Evolutionary conservation across 2,797 vertebrate genomes (phyloP), one percentile per base, ranked within the genome.

Genomic region (Sebastes itinus): DNA sequence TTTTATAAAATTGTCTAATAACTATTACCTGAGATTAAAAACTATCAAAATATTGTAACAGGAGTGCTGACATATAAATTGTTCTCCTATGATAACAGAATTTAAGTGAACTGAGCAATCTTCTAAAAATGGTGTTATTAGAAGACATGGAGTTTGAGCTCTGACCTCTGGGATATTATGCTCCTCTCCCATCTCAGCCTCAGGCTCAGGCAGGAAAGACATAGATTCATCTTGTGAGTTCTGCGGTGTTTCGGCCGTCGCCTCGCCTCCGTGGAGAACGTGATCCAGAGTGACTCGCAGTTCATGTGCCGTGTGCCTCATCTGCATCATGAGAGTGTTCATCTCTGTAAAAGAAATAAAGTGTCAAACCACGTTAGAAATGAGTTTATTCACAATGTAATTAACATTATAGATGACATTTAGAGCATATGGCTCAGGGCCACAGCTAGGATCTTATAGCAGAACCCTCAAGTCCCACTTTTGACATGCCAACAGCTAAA

Each of bases 251-350:
- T 77, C 77, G 3, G 68, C 23, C 3, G 70, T 23, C 3, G 67
- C 46, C 9, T 94, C 92, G 10, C 81, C 82, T 66, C 91, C 92
- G 1, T 95, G 92, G 7, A 93, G 89, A 32, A 93, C 93, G 1
- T 94, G 92, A 78, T 95, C 93, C 82, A 95, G 83, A 54, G 94
- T 94, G 56, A 90, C 92, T 70, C 91, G 90, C 1, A 95, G 92
- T 42, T 95, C 94, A 35, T 94, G 92, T 7, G 94, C 93, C 0
- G 94, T 95, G 88, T 95, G 94, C 71, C 94, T 92, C 95, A 95
- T 95, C 90, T 95, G 94, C 89, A 94, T 90, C 95, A 95, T 95
- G 16, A 95, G 92, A 5, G 89, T 93, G 83, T 95, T 95, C 94
- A 95, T 95, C 87, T 95, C 95, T 95, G 87, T 8, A 63, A 69